Percentiles rank a stretch among this genome's conserved stretches.
phyloP scores from a whole-genome alignment of 2,888 invertebrate species.

The Hecatera dysodea region DNA sequence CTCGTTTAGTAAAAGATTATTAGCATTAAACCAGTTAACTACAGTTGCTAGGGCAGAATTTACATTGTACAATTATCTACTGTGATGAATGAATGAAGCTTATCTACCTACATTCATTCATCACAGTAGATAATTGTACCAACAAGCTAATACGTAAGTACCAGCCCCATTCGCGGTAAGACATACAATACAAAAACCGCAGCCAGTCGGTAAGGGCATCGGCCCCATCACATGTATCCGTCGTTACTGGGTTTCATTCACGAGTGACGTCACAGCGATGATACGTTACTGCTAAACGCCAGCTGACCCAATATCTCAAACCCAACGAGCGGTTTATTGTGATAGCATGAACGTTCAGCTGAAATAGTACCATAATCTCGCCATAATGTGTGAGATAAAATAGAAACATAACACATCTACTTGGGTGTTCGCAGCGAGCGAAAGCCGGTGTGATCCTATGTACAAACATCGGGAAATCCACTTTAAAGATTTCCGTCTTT shows the following conservation, averaged over 20 bases:
- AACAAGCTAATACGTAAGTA: not conserved
- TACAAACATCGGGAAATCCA: conserved; percentile 26
- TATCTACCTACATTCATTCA: not conserved
- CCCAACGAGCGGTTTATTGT: conserved; percentile 49
- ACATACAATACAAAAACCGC: conserved; percentile 56
- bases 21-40: no score
- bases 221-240: conserved; percentile 51
- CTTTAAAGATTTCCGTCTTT: conserved; percentile 44
- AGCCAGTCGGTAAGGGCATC: conserved; percentile 51
- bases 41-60: no score
- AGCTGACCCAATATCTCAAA: conserved; percentile 60
- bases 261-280: conserved; percentile 58
- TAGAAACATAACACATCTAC: conserved; percentile 14
- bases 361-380: conserved; percentile 47
- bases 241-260: conserved; percentile 60
- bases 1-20: no score
- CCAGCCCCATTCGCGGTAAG: conserved; percentile 27
- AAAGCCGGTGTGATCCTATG: conserved; percentile 16
- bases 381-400: conserved; percentile 39
- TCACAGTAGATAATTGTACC: not conserved
- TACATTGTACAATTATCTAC: no score
- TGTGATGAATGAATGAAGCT: no score
- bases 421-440: conserved; percentile 27
- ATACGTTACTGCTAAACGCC: conserved; percentile 25
- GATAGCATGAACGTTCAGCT: conserved; percentile 49